phyloP scores from a whole-genome alignment of 37 sponge, comb jelly and placozoan species.

The Geodia barretti region DNA sequence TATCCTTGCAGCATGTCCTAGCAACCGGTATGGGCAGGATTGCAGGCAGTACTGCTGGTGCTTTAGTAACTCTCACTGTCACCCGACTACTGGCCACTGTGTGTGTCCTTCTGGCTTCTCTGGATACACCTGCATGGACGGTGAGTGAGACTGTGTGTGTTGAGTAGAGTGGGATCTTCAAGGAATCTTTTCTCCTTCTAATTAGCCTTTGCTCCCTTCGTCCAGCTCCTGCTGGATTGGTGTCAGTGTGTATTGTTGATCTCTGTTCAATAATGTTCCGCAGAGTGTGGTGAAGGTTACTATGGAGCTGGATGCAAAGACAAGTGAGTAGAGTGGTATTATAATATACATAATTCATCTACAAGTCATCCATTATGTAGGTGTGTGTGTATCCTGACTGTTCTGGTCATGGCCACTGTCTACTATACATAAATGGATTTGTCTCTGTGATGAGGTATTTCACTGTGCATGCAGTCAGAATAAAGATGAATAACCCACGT shows the following conservation, averaged over 20 bases:
- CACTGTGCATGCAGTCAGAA: background rate
- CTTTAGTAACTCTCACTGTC: conserved; percentile 48
- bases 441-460: conserved; percentile 57
- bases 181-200: no score
- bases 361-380: no score
- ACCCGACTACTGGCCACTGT: conserved; percentile 66
- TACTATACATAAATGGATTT: conserved; percentile 49
- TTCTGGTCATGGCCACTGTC: conserved; percentile 58
- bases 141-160: conserved; percentile 10
- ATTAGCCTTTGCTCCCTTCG: no score
- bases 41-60: conserved; percentile 59
- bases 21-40: conserved; percentile 51
- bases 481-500: no score
- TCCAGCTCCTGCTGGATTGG: no score
- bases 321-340: background rate
- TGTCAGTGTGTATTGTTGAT: no score
- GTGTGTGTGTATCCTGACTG: conserved; percentile 35
- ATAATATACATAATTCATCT: no score
- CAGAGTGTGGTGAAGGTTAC: conserved; percentile 16
- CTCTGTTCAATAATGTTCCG: no score
- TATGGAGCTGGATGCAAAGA: conserved; percentile 34
- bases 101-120: conserved; percentile 53
- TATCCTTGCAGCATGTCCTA: conserved; percentile 49
- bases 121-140: conserved; percentile 37
- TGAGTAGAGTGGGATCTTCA: no score